Conservation (phyloP, 2,113 vertebrate species). For the Gnathonemus echidnorhynchus region DNA sequence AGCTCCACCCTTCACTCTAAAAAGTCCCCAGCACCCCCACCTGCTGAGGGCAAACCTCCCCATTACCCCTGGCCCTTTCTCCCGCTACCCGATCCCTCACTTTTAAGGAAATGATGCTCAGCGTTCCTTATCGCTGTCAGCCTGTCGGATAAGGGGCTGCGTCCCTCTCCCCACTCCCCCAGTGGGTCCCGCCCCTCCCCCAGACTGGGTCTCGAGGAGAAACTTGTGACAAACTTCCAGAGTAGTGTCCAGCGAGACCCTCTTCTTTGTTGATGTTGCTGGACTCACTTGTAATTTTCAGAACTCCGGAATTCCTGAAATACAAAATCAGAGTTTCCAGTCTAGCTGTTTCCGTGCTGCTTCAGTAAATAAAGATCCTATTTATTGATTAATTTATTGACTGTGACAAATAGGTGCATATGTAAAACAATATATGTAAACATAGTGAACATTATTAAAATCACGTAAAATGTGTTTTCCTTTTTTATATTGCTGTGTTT, state of each 20-base stretch:
- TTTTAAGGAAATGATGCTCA: slow-evolving; percentile 29
- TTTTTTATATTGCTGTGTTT: slow-evolving; percentile 9
- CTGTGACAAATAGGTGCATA: slow-evolving; percentile 34
- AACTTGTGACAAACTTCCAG: neutral
- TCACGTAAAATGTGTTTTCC: slow-evolving; percentile 7
- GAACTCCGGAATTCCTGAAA: slow-evolving; percentile 17
- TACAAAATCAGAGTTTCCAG: slow-evolving; percentile 39
- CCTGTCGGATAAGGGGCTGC: slow-evolving; percentile 27
- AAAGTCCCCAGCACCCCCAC: slow-evolving; percentile 30
- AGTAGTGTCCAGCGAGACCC: neutral
- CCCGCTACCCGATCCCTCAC: slow-evolving; percentile 21
- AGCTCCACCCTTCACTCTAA: slow-evolving; percentile 23
- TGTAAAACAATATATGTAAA: slow-evolving; percentile 40
- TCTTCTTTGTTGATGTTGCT: neutral
- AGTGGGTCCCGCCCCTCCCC: neutral
- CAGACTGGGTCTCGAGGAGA: slow-evolving; percentile 9
- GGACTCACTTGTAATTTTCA: neutral
- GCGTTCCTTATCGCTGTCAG: slow-evolving; percentile 21
- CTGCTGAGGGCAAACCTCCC: slow-evolving; percentile 6
- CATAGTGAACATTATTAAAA: slow-evolving; percentile 5
- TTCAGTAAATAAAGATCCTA: slow-evolving; percentile 57
- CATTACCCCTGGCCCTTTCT: neutral
- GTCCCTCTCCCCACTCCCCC: neutral
- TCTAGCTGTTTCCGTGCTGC: slow-evolving; percentile 48
- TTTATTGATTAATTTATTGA: slow-evolving; percentile 76